Evolutionary conservation across 2,797 vertebrate genomes (phyloP).

Genomic region (Thalassophryne amazonica): DNA sequence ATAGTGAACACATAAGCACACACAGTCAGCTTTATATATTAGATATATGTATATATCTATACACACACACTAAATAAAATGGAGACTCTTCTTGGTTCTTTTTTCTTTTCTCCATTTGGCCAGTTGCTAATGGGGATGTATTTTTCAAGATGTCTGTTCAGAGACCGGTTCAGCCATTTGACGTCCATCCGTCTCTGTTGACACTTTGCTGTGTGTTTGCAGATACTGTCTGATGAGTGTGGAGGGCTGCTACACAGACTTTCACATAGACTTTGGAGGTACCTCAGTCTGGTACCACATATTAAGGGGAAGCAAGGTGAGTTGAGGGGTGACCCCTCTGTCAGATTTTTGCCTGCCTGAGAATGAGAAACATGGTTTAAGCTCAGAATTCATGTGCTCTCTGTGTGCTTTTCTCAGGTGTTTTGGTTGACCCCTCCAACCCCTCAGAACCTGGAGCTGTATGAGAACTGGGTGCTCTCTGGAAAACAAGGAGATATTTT

Average conservation of each 20-base stretch:
- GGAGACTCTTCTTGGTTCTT: too few relatives aligned
- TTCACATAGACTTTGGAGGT: slow-evolving; percentile 97
- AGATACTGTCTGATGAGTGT: slow-evolving; percentile 99
- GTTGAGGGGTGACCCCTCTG: not conserved
- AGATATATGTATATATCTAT: too few relatives aligned
- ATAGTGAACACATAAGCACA: too few relatives aligned
- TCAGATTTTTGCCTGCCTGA: not conserved
- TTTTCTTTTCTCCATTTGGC: too few relatives aligned
- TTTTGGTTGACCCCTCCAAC: slow-evolving; percentile 98
- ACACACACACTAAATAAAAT: too few relatives aligned
- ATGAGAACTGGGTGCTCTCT: slow-evolving; percentile 97
- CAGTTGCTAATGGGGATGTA: too few relatives aligned
- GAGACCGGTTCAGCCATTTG: too few relatives aligned
- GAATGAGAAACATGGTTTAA: too few relatives aligned
- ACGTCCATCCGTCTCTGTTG: too few relatives aligned
- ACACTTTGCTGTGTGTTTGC: slow-evolving; percentile 15
- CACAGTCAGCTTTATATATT: too few relatives aligned
- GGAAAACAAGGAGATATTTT: slow-evolving; percentile 97
- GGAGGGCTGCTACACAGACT: slow-evolving; percentile 97
- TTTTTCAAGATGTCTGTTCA: too few relatives aligned
- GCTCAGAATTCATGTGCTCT: not conserved
- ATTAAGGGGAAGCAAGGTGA: slow-evolving; percentile 92
- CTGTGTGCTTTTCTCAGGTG: slow-evolving; percentile 74
- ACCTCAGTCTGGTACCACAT: slow-evolving; percentile 99
- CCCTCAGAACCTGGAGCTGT: slow-evolving; percentile 92